phyloP scores from a whole-genome alignment of 1,140 invertebrate genomes.

The Drosophila leontia region DNA sequence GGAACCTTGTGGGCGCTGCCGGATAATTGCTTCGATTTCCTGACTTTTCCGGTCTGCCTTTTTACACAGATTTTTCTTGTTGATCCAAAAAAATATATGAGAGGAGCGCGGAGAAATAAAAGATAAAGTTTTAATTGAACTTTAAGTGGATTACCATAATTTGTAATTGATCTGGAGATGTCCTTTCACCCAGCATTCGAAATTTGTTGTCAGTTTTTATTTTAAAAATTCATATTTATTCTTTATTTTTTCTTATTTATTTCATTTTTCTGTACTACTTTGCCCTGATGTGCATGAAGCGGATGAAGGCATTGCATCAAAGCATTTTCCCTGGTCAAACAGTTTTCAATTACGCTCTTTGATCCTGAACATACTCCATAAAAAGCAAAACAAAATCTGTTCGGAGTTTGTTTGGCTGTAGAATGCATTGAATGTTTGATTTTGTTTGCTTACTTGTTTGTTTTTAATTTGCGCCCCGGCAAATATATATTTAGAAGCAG shows the following conservation, averaged over 20 bases:
- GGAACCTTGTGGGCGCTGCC: constrained; percentile 33
- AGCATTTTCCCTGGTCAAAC: constrained; percentile 52
- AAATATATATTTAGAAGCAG: constrained; percentile 53
- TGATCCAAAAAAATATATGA: constrained; percentile 19
- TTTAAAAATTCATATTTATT: background rate
- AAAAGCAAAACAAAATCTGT: constrained; percentile 35
- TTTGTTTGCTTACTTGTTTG: constrained; percentile 65
- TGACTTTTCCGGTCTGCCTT: constrained; percentile 45
- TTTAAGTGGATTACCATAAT: constrained; percentile 70
- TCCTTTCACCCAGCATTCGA: background rate
- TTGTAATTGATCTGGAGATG: constrained; percentile 33
- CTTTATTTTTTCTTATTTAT: background rate
- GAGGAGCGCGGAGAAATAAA: background rate
- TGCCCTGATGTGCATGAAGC: constrained; percentile 17
- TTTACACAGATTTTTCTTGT: constrained; percentile 27
- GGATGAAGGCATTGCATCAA: constrained; percentile 53
- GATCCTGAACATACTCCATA: constrained; percentile 27
- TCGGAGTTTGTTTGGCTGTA: constrained; percentile 26
- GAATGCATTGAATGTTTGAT: constrained; percentile 40
- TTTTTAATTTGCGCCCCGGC: constrained; percentile 64
- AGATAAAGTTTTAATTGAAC: constrained; percentile 65
- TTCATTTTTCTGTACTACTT: background rate
- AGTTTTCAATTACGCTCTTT: constrained; percentile 60
- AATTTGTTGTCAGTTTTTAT: background rate
- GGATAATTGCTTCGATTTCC: constrained; percentile 78